A percentile compares a stretch with the other conserved stretches of the same genome.
Evolutionary conservation across 92 coral and sea anemone genomes (phyloP).

Genomic region (Zoanthus gigantus): DNA sequence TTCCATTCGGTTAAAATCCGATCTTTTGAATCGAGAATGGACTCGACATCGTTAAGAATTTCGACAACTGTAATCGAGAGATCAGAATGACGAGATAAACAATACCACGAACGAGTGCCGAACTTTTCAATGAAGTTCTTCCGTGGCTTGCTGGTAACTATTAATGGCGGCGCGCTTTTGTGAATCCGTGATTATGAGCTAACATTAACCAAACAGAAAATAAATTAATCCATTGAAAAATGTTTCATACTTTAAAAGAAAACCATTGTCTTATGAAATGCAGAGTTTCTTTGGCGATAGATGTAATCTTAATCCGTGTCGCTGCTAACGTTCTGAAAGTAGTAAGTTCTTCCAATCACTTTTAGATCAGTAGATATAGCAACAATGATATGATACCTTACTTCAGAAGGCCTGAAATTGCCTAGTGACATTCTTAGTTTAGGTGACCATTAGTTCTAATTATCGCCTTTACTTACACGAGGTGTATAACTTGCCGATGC

Average conservation of each 20-base stretch:
- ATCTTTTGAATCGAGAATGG: not conserved
- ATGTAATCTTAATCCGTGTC: slow-evolving; percentile 49
- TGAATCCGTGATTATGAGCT: slow-evolving; percentile 85
- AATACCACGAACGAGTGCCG: slow-evolving; percentile 22
- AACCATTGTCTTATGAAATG: slow-evolving; percentile 73
- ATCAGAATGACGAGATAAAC: slow-evolving; percentile 33
- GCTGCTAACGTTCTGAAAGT: slow-evolving; percentile 54
- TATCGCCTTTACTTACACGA: slow-evolving; percentile 67
- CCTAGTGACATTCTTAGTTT: slow-evolving; percentile 43
- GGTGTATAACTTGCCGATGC: slow-evolving; percentile 56
- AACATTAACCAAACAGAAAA: slow-evolving; percentile 90
- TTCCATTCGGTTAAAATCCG: slow-evolving; percentile 42
- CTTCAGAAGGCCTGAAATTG: slow-evolving; percentile 29
- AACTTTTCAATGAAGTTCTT: slow-evolving; percentile 37
- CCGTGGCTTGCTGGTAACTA: slow-evolving; percentile 54
- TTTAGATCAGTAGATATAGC: slow-evolving; percentile 39
- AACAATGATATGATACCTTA: not conserved
- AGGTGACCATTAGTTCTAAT: slow-evolving; percentile 63
- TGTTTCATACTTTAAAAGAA: slow-evolving; percentile 79
- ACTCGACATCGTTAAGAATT: not conserved
- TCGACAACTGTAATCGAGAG: slow-evolving; percentile 12
- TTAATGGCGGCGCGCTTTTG: slow-evolving; percentile 83
- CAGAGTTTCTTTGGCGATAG: slow-evolving; percentile 57
- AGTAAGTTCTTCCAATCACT: slow-evolving; percentile 56
- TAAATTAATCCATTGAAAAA: slow-evolving; percentile 89